These are phyloP conservation scores for Philhelius pedissequus DNA, from an alignment of 2,888 invertebrate species.

Conservation along the genomic window DNA sequence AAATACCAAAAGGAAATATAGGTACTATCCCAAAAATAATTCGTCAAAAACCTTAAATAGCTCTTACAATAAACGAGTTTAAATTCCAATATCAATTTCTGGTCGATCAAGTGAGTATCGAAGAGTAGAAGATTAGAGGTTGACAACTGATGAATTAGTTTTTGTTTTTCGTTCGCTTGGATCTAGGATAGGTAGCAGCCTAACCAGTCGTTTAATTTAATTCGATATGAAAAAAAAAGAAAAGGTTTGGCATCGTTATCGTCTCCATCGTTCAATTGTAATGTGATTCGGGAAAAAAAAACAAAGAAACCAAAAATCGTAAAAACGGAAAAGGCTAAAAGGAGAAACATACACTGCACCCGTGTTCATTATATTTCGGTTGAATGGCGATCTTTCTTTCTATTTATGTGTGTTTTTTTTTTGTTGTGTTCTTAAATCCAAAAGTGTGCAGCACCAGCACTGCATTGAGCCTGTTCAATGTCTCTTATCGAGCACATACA, in stretches of 20 bases:
- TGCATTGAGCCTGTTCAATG: slow-evolving; percentile 41
- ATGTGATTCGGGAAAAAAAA: slow-evolving; percentile 28
- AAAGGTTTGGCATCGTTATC: slow-evolving; percentile 35
- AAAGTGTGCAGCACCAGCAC: slow-evolving; percentile 57
- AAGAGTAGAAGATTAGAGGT: slow-evolving; percentile 7
- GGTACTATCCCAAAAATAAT: too few species aligned
- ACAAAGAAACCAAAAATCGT: slow-evolving; percentile 34
- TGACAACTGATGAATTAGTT: slow-evolving; percentile 41
- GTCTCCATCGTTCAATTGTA: slow-evolving; percentile 33
- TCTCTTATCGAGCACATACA: slow-evolving; percentile 53
- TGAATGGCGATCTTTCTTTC: slow-evolving; percentile 48
- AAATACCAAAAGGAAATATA: too few species aligned
- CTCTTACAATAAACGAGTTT: slow-evolving; percentile 22
- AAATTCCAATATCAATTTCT: slow-evolving; percentile 21
- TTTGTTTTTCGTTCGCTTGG: background rate
- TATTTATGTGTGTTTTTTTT: slow-evolving; percentile 5
- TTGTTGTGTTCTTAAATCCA: background rate
- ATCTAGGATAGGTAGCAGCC: background rate
- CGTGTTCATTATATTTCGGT: slow-evolving; percentile 53
- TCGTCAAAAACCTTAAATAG: too few species aligned
- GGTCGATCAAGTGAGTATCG: background rate
- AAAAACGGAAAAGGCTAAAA: slow-evolving; percentile 32
- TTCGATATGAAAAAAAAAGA: background rate
- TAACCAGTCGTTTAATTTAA: background rate
- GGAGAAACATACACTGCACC: slow-evolving; percentile 45